These are phyloP conservation scores for Polydrusus pterygomalis DNA, from an alignment of 2,888 invertebrate genomes.

Conservation along the genomic window DNA sequence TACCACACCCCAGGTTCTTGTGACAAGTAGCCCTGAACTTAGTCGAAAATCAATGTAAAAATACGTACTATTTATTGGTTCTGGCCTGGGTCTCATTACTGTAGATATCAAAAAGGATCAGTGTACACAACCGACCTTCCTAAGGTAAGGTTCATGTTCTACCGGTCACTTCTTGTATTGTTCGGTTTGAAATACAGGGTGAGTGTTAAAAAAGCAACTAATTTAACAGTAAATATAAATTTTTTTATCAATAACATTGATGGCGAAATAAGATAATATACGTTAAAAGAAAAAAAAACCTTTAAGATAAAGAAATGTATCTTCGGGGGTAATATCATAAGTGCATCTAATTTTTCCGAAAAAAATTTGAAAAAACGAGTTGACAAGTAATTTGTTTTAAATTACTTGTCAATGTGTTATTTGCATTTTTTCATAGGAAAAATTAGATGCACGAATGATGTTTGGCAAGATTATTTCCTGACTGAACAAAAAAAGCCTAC, in stretches of 20 bases:
- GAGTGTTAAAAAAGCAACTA: background rate
- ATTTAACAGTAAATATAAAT: background rate
- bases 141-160: constrained; percentile 43
- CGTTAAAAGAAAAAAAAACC: too few species aligned
- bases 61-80: constrained; percentile 46
- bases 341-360: too few species aligned
- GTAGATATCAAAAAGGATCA: constrained; percentile 48
- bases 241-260: background rate
- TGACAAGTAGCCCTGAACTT: constrained; percentile 65
- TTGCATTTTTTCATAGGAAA: too few species aligned
- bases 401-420: too few species aligned
- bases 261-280: background rate
- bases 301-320: too few species aligned
- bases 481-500: too few species aligned
- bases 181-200: constrained; percentile 35
- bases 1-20: constrained; percentile 66
- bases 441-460: too few species aligned
- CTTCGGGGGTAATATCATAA: too few species aligned
- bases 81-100: constrained; percentile 37
- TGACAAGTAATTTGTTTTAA: too few species aligned
- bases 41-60: constrained; percentile 59
- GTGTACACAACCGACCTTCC: constrained; percentile 46
- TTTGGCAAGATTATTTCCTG: too few species aligned
- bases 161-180: constrained; percentile 44
- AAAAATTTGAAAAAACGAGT: too few species aligned